These are phyloP conservation scores for Malurus cyaneus DNA, from an alignment of 2,113 vertebrate genomes.

Conservation along the genomic window DNA sequence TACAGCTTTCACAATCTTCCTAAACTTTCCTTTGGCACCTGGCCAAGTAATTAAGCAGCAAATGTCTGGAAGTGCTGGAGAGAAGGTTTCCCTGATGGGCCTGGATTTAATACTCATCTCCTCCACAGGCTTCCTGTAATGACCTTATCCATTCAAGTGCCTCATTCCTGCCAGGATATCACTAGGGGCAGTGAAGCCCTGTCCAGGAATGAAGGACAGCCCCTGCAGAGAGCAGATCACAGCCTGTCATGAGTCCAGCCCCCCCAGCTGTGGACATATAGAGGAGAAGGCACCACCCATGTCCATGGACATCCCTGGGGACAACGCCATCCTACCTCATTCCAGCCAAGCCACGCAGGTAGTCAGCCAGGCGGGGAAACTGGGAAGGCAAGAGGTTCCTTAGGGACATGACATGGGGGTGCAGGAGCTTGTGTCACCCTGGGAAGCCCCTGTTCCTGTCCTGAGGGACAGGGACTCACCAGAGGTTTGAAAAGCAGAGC, in stretches of 20 bases:
- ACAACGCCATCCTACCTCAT: background rate
- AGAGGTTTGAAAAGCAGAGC: conserved; percentile 78
- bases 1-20: background rate
- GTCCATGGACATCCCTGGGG: background rate
- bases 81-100: background rate
- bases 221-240: background rate
- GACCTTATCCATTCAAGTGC: background rate
- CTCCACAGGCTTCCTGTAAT: background rate
- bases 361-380: conserved; percentile 65
- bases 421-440: background rate
- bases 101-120: background rate
- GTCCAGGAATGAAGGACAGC: background rate
- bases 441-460: background rate
- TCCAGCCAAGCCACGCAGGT: conserved; percentile 22
- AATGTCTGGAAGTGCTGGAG: background rate
- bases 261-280: no score
- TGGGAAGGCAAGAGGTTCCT: conserved; percentile 12
- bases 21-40: background rate
- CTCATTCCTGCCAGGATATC: background rate
- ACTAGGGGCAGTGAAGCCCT: background rate
- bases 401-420: background rate
- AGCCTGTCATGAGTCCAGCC: background rate
- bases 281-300: background rate
- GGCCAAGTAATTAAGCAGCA: background rate
- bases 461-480: conserved; percentile 72